phyloP scores from a whole-genome alignment of 2,888 invertebrate species.

The Orchestes rusci region DNA sequence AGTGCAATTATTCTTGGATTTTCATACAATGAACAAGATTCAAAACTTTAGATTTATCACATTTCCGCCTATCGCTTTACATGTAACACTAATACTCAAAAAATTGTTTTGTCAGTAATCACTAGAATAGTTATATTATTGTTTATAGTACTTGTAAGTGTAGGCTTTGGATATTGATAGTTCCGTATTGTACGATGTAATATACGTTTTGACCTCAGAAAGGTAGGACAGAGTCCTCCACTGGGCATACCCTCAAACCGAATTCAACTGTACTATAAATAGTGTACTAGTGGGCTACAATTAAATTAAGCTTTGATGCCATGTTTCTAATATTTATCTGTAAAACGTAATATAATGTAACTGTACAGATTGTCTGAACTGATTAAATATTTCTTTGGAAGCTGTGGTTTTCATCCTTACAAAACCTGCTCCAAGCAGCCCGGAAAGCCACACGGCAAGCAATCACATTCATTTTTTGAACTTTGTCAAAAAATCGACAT shows the following conservation, averaged over 20 bases:
- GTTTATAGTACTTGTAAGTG: conserved; percentile 15
- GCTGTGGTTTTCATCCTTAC: conserved; percentile 8
- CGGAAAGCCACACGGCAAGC: too few relatives aligned
- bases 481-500: too few relatives aligned
- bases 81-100: too few relatives aligned
- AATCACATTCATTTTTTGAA: too few relatives aligned
- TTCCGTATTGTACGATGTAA: conserved; percentile 39
- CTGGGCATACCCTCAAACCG: conserved; percentile 39
- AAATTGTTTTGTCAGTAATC: too few relatives aligned
- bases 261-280: conserved; percentile 42
- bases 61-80: too few relatives aligned
- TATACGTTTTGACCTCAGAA: conserved; percentile 29
- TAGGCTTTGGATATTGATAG: conserved; percentile 37
- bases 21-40: too few relatives aligned
- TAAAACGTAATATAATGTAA: conserved; percentile 45
- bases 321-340: conserved; percentile 45
- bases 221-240: conserved; percentile 1
- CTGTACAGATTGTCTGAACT: conserved; percentile 48
- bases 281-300: conserved; percentile 38
- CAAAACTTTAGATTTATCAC: too few relatives aligned
- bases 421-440: too few relatives aligned
- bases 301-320: conserved; percentile 46
- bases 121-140: too few relatives aligned
- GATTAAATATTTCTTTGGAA: conserved; percentile 48
- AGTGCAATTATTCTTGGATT: too few relatives aligned